Base-by-base conservation (phyloP, 2,888 invertebrate species). In the Rhogogaster chlorosoma region DNA sequence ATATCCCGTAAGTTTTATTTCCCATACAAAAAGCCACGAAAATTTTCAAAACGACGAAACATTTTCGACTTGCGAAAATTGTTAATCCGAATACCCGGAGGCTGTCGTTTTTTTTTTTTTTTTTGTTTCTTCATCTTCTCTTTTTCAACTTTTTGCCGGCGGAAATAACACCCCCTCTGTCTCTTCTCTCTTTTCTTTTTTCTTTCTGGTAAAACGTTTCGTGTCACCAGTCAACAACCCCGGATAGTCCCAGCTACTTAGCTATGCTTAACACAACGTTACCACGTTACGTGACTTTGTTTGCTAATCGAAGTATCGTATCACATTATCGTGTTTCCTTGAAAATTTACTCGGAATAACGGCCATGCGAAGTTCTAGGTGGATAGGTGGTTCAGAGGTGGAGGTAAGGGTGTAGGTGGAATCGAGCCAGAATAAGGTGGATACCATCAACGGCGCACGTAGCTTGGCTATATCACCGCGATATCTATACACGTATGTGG, bases 241-340 rank as follows among this genome's bases (percentile, higher is more conserved):
- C 29, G 38, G 38, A 3, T 38, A 18, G 15, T 67, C 67, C 18
- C 57, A 7, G 7, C 80, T 80, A 57, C 22, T 61, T 80, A 57
- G 80, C 36, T 80, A 80, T 80, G 80, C 80, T 80, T 80, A 80
- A 80, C 80, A 80, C 80, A 61, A 61, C 80, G 80, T 80, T 80
- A 80, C 80, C 80, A 29, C 57, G 80, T 80, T 80, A 80, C 80
- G 80, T 80, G 80, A 80, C 80, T 80, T 80, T 57, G 80, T 80
- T 80, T 80, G 61, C 80, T 80, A 80, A 80, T 80, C 80, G 80
- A 80, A 61, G 80, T 80, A 80, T 80, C 80, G 80, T 80, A 80
- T 80, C 80, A 61, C 80, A 80, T 80, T 80, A 80, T 80, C 80
- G 80, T 80, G 57, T 80, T 80, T 80, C 57, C 80, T 80, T 80